phyloP scores from a whole-genome alignment of 1,140 invertebrate species.

The Heterodera carotae region DNA sequence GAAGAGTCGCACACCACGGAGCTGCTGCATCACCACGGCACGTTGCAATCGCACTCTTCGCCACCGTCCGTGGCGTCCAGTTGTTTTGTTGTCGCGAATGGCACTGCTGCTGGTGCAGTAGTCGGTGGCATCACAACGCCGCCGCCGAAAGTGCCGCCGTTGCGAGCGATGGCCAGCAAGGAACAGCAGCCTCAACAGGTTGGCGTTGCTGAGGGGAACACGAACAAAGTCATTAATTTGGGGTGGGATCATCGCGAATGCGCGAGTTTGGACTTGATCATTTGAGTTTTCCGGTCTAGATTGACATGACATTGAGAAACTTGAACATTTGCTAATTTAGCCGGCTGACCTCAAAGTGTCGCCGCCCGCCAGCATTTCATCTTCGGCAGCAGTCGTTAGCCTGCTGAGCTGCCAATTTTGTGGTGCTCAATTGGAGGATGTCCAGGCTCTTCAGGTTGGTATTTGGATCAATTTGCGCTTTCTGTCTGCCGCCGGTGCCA shows the following conservation, averaged over 20 bases:
- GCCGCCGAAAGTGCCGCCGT: not conserved
- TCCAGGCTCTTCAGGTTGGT: constrained; percentile 12
- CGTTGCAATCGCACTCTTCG: constrained; percentile 16
- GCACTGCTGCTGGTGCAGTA: not conserved
- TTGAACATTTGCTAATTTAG: no score
- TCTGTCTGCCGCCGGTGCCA: no score
- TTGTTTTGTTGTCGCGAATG: constrained; percentile 1
- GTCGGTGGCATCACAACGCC: not conserved
- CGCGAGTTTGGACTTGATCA: no score
- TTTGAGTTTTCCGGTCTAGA: no score
- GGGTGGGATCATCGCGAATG: no score
- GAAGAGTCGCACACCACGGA: constrained; percentile 47
- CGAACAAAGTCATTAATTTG: no score
- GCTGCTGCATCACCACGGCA: not conserved
- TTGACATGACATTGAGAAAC: no score
- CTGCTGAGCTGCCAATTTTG: constrained; percentile 35
- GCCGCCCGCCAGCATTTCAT: not conserved
- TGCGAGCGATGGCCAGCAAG: no score
- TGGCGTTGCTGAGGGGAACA: no score
- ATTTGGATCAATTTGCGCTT: no score
- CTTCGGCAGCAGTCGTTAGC: not conserved
- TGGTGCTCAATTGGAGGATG: constrained; percentile 20
- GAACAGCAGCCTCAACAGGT: no score
- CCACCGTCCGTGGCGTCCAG: constrained; percentile 21
- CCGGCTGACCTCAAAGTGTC: not conserved